Evolutionary conservation across 2,113 vertebrate species (phyloP), one percentile per base, ranked within the genome.

Genomic region (Suricata suricatta): DNA sequence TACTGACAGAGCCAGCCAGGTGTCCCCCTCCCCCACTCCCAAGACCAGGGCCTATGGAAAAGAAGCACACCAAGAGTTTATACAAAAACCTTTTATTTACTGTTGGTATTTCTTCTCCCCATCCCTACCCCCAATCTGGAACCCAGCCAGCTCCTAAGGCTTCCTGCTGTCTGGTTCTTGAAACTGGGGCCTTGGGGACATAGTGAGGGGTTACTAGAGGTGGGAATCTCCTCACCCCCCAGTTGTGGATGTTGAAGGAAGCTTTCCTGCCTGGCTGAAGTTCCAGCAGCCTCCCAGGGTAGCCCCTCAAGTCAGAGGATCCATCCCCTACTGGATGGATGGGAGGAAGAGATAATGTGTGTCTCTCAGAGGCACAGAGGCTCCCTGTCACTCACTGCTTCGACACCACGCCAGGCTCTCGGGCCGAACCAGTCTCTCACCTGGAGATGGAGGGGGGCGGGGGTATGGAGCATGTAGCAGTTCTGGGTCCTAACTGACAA

Each of bases 81-180:
- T 98, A 98, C 93, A 98, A 98, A 98, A 98, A 93, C n/a, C 31
- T 97, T 98, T 98, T 98, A 98, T 97, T 98, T 96, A 74, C 63
- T 92, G 66, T 96, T 97, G 93, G 83, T 93, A 95, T n/a, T 96
- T 96, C 81, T 95, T 96, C 80, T 94, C 66, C 90, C 66, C 64
- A 91, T 38, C 87, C 86, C 83, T 29, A 63, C 9, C 85, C 77
- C 60, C 25, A 19, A 77, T 44, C 88, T 91, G 93, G 93, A 96
- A 83, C 84, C 85, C 97, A 94, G 96, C 54, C 88, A 96, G 85
- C 85, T 93, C 64, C 85, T 90, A 47, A 74, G 68, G 64, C 90
- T 76, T 93, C 71, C 88, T 89, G 87, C 76, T 83, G 66, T 92
- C 90, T 97, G 88, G 63, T 64, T 95, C 90, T 94, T 88, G 66